Base-by-base conservation (phyloP, 2,113 vertebrate species). In the Puma concolor region DNA sequence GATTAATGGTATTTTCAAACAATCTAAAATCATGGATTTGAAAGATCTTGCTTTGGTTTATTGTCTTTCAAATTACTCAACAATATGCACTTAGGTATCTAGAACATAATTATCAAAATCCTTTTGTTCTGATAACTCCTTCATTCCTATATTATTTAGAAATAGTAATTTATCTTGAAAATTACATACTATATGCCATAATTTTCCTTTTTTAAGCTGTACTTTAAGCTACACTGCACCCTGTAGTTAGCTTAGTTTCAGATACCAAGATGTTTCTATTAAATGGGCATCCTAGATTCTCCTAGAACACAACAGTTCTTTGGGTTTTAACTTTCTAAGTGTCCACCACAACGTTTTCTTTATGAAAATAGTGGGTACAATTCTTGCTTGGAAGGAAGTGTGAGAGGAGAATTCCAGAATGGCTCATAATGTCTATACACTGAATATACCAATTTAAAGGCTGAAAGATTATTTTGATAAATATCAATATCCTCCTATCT, bases 1-100 rank as follows among this genome's bases (percentile, higher is more conserved):
- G 87, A 96, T 88, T 95, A 97, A 92, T 92, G 31, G 17, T 80
- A 88, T 97, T 96, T 97, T 94, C 91, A 88, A 92, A 92, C 88
- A 91, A 97, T 95, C 91, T 85, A 80, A 96, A 90, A 85, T 90
- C n/a, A 11, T 12, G 33, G 80, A 92, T 97, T 97, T 95, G 66
- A 88, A 93, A 97, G 80, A 92, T 36, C 60, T 85, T 84, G n/a
- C 44, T 91, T 92, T 84, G 63, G 64, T 90, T 82, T 94, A 72
- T 50, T 83, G 54, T 93, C 67, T 97, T 96, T 94, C 90, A 96
- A 94, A 94, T 79, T 44, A 90, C 67, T 81, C 36, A 74, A 96
- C n/a, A 50, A 38, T 38, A 88, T 67, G 44, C 25, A 64, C 17
- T 52, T 92, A 85, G 63, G 54, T 92, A 80, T 91, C 85, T 82